These are phyloP conservation scores for Coturnix japonica DNA, from an alignment of 2,113 vertebrate species.

Conservation along the genomic window DNA sequence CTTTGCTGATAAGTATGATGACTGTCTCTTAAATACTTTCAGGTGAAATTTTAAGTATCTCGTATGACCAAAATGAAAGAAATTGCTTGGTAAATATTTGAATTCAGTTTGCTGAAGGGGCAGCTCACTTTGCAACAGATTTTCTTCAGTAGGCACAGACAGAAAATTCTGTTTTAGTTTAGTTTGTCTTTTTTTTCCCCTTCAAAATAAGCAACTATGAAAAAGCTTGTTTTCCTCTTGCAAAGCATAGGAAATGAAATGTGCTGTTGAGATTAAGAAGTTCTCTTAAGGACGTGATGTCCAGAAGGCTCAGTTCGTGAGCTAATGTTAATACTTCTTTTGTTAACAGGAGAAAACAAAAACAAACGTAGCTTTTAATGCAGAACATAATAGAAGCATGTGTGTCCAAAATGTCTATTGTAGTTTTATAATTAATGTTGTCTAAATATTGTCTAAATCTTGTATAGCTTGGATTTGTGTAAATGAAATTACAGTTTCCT, in stretches of 20 bases:
- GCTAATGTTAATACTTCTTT: not conserved
- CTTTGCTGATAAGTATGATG: not conserved
- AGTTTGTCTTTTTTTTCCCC: not conserved
- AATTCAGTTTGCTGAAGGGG: constrained; percentile 6
- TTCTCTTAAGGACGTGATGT: not conserved
- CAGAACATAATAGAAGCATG: not conserved
- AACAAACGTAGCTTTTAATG: not conserved
- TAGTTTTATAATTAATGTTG: not conserved
- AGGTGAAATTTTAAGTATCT: not conserved
- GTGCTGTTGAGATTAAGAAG: not conserved
- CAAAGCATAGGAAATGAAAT: not conserved
- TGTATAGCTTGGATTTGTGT: not conserved
- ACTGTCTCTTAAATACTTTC: not conserved
- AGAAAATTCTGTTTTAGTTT: not conserved
- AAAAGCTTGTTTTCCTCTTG: not conserved
- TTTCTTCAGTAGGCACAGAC: not conserved
- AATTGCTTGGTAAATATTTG: not conserved
- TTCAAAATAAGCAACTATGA: not conserved
- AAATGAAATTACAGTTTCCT: not conserved
- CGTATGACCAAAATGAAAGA: not conserved
- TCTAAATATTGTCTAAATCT: not conserved
- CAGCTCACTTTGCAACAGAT: not conserved
- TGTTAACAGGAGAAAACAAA: not conserved
- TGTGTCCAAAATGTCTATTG: not conserved
- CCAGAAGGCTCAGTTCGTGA: not conserved